Evolutionary conservation across 2,113 vertebrate genomes (phyloP).

Genomic region (Papio anubis): DNA sequence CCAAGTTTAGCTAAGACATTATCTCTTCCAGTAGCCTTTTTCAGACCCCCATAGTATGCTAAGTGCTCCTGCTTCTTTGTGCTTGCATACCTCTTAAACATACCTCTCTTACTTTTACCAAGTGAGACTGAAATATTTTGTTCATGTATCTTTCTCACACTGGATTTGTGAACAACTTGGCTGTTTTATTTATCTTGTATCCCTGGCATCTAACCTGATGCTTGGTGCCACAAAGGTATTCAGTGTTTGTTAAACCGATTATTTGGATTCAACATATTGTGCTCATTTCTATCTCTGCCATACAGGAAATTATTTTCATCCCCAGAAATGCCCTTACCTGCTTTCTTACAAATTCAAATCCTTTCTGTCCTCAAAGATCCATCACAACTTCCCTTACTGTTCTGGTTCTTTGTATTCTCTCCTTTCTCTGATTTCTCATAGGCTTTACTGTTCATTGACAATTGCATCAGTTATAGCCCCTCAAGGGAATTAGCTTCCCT

Average conservation of each 20-base stretch:
- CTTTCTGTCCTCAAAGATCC: not conserved
- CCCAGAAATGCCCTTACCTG: not conserved
- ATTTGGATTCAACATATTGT: slow-evolving; percentile 24
- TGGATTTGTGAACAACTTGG: not conserved
- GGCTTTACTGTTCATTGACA: not conserved
- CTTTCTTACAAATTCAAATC: slow-evolving; percentile 20
- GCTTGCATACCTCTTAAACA: not conserved
- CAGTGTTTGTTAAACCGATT: slow-evolving; percentile 7
- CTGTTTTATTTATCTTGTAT: not conserved
- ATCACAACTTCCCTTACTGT: not conserved
- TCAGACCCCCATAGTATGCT: not conserved
- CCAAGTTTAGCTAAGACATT: slow-evolving; percentile 23
- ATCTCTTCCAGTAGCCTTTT: not conserved
- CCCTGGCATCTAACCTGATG: not conserved
- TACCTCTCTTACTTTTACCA: slow-evolving; percentile 36
- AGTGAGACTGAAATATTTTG: not conserved
- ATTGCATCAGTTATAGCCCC: not conserved
- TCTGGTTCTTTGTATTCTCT: not conserved
- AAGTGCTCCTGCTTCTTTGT: slow-evolving; percentile 20
- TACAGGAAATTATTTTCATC: not conserved
- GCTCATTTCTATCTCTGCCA: not conserved
- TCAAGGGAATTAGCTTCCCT: slow-evolving; percentile 13
- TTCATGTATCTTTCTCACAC: slow-evolving; percentile 23
- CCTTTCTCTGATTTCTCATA: slow-evolving; percentile 10
- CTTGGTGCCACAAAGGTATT: slow-evolving; percentile 7